These are phyloP conservation scores for Peromyscus polionotus DNA, from an alignment of 2,113 vertebrate species.

Conservation along the genomic window DNA sequence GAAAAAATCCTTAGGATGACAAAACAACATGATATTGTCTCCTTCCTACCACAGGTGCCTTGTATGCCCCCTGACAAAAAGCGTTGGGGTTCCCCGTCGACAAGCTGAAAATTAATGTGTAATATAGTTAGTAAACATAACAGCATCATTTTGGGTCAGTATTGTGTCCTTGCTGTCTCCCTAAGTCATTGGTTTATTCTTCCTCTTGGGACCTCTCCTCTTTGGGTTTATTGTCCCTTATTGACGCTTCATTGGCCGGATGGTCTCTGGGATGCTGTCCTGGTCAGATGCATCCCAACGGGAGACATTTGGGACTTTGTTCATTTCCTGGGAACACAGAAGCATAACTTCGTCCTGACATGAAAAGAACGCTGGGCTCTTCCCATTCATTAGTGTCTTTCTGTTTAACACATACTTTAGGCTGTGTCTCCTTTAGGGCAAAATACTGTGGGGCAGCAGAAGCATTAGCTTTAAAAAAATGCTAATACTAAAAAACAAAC, in stretches of 20 bases:
- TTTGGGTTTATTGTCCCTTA: neutral
- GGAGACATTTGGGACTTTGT: neutral
- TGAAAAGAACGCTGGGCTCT: neutral
- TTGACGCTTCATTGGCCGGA: neutral
- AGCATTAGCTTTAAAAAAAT: neutral
- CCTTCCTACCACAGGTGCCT: neutral
- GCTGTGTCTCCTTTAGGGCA: neutral
- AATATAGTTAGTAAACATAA: neutral
- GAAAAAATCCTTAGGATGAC: neutral
- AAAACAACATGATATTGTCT: neutral
- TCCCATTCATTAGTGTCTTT: too few relatives aligned
- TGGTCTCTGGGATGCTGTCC: neutral
- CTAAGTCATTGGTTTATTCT: neutral
- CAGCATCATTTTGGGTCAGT: neutral
- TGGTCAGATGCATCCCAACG: neutral
- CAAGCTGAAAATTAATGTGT: neutral
- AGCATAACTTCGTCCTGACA: neutral
- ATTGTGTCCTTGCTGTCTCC: neutral
- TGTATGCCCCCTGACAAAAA: too few relatives aligned
- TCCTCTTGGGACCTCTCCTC: neutral
- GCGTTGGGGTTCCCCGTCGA: neutral
- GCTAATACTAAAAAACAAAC: neutral
- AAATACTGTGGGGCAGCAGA: neutral
- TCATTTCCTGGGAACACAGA: neutral
- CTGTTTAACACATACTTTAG: neutral